Evolutionary conservation across 2,797 vertebrate genomes (phyloP), one percentile per base, ranked within the genome.

Genomic region (Arnoldichthys spilopterus): DNA sequence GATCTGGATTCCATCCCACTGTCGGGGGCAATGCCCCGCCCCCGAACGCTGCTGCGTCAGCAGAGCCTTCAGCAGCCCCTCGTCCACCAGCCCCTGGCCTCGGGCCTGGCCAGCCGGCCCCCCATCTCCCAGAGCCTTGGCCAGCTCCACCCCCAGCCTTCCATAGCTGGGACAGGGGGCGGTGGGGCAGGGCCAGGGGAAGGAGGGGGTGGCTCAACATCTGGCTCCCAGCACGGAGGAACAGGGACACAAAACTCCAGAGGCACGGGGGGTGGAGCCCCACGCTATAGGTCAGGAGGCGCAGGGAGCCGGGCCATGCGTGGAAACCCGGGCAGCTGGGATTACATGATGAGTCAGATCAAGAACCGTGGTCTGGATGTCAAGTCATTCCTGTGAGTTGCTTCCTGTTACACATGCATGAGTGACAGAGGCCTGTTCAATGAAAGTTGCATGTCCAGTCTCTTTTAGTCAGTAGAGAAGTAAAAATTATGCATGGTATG

Each of bases 341-440:
- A 99, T 93, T 95, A 98, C 91, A 94, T 98, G 95, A 97, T 98
- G 96, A 96, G 97, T 90, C 96, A 99, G 93, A 97, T 99, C 89
- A 95, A 95, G 89, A 98, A 95, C 90, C 95, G 96, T 12, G 98
- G 98, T 92, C 94, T 99, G 92, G 98, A 99, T 86, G 96, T 98
- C 93, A 99, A 97, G 91, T 98, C 97, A 87, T 99, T 99, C 90
- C 94, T 99, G 98, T 99, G 96, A 99, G 98, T 99, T 37, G 34
- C 3, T 66, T 69, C 58, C n/a, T 78, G 6, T 75, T 72, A 15
- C 47, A 68, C 72, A 75, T 75, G 73, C 68, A 51, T 63, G 43
- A 32, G 12, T 71, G 28, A 24, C 54, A 22, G 20, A 53, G 47
- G 49, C 26, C 47, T 70, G 68, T 53, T 70, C 68, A 32, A 53